Base-by-base conservation (phyloP, 2,888 invertebrate species). In the Rhamnusium bicolor region DNA sequence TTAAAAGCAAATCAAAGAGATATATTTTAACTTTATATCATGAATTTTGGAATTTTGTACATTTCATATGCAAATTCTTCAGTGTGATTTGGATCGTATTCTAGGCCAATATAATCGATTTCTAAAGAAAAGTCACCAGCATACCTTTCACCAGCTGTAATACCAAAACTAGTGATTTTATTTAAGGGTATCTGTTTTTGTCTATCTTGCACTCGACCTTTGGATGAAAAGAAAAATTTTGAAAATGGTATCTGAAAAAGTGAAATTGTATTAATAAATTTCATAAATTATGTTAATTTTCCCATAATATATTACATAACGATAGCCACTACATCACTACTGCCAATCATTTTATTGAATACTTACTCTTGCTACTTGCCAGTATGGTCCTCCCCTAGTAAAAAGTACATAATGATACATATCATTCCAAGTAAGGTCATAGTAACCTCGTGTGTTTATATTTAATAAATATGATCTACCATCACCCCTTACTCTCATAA, bases 361-460 rank as follows among this genome's bases (percentile, higher is more conserved):
- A 77, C 76, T 84, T 88, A 96, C 96, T 91, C 93, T 96, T 24
- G 94, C 92, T 75, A 92, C 89, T 90, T 99, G 99, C 99, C 99
- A 99, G 86, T 99, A 98, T 0, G 99, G 99, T 0, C 99, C 98
- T 47, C 99, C 99, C 88, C 98, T 92, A 0, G 99, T 99, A 85
- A 93, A 96, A 3, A 99, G 88, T 0, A 94, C 92, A 87, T 94
- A 98, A 83, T 94, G 93, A 86, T 94, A 97, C 14, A 94, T 91
- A 87, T 98, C 97, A 86, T 96, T 94, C 96, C 96, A 97, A n/a
- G 91, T 90, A 27, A 97, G 88, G 87, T 99, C 98, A 83, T 92
- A 94, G 80, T 91, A 92, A 1, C 94, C 95, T 82, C 93, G 92
- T 0, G 92, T 91, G 60, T 93, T 91, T 65, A 99, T 88, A 87